A percentile compares a stretch with the other conserved stretches of the same genome.
These are phyloP conservation scores for Ochotona curzoniae DNA, from an alignment of 2,113 vertebrate species.

Conservation along the genomic window DNA sequence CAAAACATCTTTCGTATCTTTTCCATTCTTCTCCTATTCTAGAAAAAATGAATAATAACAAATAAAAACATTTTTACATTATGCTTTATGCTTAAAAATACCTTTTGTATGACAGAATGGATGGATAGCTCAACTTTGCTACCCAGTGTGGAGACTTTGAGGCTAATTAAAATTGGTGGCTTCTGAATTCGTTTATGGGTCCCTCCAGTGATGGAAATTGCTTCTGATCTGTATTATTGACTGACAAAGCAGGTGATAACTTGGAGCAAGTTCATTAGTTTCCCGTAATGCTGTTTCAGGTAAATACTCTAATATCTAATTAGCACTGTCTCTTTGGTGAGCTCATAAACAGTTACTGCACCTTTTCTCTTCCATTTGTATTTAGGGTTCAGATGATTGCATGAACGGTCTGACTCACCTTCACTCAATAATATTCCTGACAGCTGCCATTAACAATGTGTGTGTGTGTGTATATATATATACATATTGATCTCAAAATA, in stretches of 20 bases:
- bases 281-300: slow-evolving; percentile 78
- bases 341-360: slow-evolving; percentile 49
- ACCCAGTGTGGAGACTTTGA: slow-evolving; percentile 73
- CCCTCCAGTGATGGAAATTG: slow-evolving; percentile 87
- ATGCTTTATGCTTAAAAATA: slow-evolving; percentile 63
- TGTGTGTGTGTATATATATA: no score
- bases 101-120: slow-evolving; percentile 63
- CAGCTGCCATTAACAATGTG: slow-evolving; percentile 86
- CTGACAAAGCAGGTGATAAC: slow-evolving; percentile 82
- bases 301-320: slow-evolving; percentile 82
- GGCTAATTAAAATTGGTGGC: slow-evolving; percentile 85
- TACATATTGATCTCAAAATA: slow-evolving; percentile 84
- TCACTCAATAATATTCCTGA: slow-evolving; percentile 77
- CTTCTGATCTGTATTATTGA: slow-evolving; percentile 84
- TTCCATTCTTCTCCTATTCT: neutral
- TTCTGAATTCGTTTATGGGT: slow-evolving; percentile 82
- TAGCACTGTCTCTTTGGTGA: slow-evolving; percentile 65
- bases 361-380: slow-evolving; percentile 22
- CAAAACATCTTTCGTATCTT: neutral
- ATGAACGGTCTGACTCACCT: slow-evolving; percentile 80
- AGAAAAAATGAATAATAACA: neutral
- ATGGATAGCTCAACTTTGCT: slow-evolving; percentile 70
- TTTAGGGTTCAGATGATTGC: slow-evolving; percentile 49
- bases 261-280: slow-evolving; percentile 85
- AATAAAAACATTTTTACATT: neutral